Base-by-base conservation (phyloP, 2,113 vertebrate species). In the Megaceryle maxima region DNA sequence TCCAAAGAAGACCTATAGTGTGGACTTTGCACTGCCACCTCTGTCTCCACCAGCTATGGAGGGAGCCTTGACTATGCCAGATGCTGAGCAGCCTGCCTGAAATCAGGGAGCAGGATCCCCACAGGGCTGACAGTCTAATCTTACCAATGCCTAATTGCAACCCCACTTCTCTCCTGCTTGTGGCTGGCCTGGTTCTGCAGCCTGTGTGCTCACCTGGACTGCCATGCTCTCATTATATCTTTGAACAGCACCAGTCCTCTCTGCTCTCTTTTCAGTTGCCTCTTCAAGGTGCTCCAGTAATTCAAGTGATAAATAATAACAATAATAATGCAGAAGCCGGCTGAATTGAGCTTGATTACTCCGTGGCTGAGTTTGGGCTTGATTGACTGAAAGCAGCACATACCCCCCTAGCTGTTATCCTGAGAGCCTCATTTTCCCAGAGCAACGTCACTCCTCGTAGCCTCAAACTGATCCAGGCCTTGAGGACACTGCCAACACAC, bases 331-430 rank as follows among this genome's bases (percentile, higher is more conserved):
- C 83, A 93, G 83, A 91, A 94, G 70, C 91, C 1, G 1, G 74
- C 76, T 97, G 96, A 96, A 97, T 94, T 96, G 94, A 96, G 96
- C 96, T 96, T 96, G 96, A 97, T 97, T 97, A 87, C 96, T 90
- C 56, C 0, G 4, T 94, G 92, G 14, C 86, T 94, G 95, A 82
- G 74, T 89, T 95, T 92, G 77, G 95, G 74, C 81, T 96, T 96
- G 95, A 96, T 93, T 97, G 96, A 97, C 88, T 94, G 94, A 79
- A 95, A 91, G 88, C 83, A 92, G 91, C 80, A 74, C 69, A 55
- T 67, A 84, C 67, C 44, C 88, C 77, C 76, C 55, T 10, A 76
- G 89, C 84, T 77, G 88, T 96, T 96, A 94, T 74, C 91, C 87
- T 63, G 88, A 94, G 91, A 91, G 77, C 41, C 83, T 97, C 86